phyloP scores from a whole-genome alignment of 2,888 invertebrate genomes.

The Thumatha senex region DNA sequence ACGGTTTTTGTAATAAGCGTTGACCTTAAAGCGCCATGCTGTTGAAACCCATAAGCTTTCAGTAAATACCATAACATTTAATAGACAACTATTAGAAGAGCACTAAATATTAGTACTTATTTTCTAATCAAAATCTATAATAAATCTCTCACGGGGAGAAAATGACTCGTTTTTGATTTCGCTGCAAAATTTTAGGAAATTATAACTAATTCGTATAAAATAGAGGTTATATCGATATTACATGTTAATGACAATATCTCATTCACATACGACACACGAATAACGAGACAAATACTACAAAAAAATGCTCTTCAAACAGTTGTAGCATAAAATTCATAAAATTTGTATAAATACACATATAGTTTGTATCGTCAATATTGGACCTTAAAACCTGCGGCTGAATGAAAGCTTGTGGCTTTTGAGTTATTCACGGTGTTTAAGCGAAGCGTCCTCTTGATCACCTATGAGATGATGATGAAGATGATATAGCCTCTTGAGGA shows the following conservation, averaged over 20 bases:
- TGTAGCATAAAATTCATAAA: conserved; percentile 16
- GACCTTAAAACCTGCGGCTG: conserved; percentile 59
- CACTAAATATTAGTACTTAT: background rate
- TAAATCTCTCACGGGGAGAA: too few relatives aligned
- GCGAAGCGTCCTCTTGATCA: conserved; percentile 28
- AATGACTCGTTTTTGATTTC: too few relatives aligned
- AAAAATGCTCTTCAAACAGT: conserved; percentile 8
- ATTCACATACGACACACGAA: too few relatives aligned
- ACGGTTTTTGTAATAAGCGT: conserved; percentile 4
- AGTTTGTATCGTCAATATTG: conserved; percentile 73
- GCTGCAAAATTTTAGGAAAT: too few relatives aligned
- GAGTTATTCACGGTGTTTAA: conserved; percentile 34
- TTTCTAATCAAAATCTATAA: too few relatives aligned
- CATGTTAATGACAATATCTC: too few relatives aligned
- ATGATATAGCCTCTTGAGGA: background rate
- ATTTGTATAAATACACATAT: conserved; percentile 30
- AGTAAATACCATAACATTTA: conserved; percentile 45
- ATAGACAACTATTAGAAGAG: conserved; percentile 4
- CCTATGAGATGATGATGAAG: conserved; percentile 15
- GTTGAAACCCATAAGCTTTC: conserved; percentile 78
- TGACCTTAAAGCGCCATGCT: conserved; percentile 57
- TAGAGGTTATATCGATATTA: too few relatives aligned
- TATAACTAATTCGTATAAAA: too few relatives aligned
- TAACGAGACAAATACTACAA: too few relatives aligned
- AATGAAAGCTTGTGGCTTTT: conserved; percentile 77